Evolutionary conservation across 2,888 invertebrate species (phyloP), one percentile per base, ranked within the genome.

Genomic region (Aphrophora alni): DNA sequence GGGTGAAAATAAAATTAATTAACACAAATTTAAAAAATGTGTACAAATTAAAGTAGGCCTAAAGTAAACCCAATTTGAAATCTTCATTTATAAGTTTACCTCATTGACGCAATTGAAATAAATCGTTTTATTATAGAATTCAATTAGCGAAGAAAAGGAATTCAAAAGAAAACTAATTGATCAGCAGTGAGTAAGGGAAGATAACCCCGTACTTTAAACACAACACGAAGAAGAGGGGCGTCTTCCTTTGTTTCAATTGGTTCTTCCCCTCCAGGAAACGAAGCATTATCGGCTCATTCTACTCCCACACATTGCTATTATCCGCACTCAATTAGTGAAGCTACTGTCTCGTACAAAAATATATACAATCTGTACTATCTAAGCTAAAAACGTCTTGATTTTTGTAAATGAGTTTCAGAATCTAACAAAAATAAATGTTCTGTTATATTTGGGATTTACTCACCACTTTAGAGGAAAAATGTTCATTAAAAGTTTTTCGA

Each of bases 221-320:
- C 33, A 33, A 33, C 33, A 33, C 33, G 33, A 14, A n/a, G n/a
- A 14, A 59, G 59, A 59, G n/a, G 59, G 59, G 59, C 59, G 59
- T 59, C 59, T 59, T 59, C 59, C 59, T 59, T 59, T 59, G 59
- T 59, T 59, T 59, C 59, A 59, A 59, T 59, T 59, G 59, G 59
- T 59, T 59, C 59, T 59, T 59, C 59, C 59, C 59, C 59, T 59
- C 59, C 59, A 59, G 59, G 59, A 59, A 59, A 59, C 59, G 21
- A 21, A 59, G 59, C 59, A 59, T 59, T 59, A 59, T 59, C 59
- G 59, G 59, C 59, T 59, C 59, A 59, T 59, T 59, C 59, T 21
- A 59, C 59, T 59, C 59, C 59, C 59, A 59, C 59, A 59, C 59
- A 59, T 59, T 12, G 59, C 21, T 21, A 59, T 59, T 59, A 59